phyloP scores from a whole-genome alignment of 2,888 invertebrate species.

The Tetranychus truncatus region DNA sequence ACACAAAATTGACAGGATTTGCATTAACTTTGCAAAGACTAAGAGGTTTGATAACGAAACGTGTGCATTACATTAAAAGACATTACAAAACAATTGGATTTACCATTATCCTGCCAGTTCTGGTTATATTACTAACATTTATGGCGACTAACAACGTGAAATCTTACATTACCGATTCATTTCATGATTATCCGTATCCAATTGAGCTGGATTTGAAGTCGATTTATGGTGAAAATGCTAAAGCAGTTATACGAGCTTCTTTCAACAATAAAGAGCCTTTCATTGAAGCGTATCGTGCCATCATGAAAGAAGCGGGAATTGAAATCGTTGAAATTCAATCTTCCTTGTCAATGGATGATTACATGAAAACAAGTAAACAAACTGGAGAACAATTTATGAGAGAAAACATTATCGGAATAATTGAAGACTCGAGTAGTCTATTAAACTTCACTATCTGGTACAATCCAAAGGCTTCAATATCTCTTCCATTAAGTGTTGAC shows the following conservation, averaged over 20 bases:
- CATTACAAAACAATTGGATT: too few relatives aligned
- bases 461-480: constrained; percentile 18
- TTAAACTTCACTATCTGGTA: constrained; percentile 7
- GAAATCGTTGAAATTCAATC: background rate
- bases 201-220: constrained; percentile 24
- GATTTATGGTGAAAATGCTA: constrained; percentile 21
- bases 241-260: background rate
- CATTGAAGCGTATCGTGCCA: background rate
- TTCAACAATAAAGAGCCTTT: background rate
- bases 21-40: background rate
- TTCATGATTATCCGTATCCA: background rate
- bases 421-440: background rate
- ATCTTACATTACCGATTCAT: background rate
- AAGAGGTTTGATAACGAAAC: too few relatives aligned
- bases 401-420: background rate
- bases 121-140: too few relatives aligned
- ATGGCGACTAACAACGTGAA: too few relatives aligned
- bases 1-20: too few relatives aligned
- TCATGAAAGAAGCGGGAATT: background rate
- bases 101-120: too few relatives aligned
- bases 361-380: background rate
- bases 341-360: constrained; percentile 6
- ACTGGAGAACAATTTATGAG: background rate
- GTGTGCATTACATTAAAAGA: too few relatives aligned
- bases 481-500: constrained; percentile 12